Evolutionary conservation across 2,888 invertebrate genomes (phyloP).

Genomic region (Drosophila lutescens): DNA sequence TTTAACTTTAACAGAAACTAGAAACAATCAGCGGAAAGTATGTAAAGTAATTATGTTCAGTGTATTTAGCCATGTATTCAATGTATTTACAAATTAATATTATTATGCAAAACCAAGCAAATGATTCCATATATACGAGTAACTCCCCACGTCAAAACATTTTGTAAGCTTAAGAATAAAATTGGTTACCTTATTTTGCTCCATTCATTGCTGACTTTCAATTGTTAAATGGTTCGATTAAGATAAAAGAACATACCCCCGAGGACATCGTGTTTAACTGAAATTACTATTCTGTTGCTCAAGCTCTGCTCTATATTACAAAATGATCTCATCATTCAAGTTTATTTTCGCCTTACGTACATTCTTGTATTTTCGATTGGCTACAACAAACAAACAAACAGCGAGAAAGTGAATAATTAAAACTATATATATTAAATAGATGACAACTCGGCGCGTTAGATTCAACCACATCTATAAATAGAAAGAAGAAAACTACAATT

Average conservation of each 20-base stretch:
- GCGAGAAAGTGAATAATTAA: conserved; percentile 44
- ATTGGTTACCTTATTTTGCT: conserved; percentile 38
- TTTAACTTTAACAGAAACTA: conserved; percentile 18
- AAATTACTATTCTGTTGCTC: conserved; percentile 56
- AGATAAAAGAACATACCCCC: conserved; percentile 13
- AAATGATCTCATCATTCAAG: conserved; percentile 85
- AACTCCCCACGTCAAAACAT: conserved; percentile 10
- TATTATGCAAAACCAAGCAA: conserved; percentile 21
- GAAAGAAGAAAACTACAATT: conserved; percentile 59
- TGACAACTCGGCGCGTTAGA: conserved; percentile 69
- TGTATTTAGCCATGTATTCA: conserved; percentile 31
- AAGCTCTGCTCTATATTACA: conserved; percentile 66
- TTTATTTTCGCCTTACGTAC: conserved; percentile 84
- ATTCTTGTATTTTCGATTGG: conserved; percentile 50
- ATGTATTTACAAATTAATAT: conserved; percentile 36
- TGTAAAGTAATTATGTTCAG: conserved; percentile 39
- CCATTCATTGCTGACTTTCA: conserved; percentile 76
- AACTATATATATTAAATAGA: conserved; percentile 27
- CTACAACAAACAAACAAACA: conserved; percentile 47
- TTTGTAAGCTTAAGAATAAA: conserved; percentile 58
- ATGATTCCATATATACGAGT: conserved; percentile 20
- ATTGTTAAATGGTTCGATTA: conserved; percentile 30
- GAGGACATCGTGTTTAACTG: conserved; percentile 38
- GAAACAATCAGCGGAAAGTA: conserved; percentile 34
- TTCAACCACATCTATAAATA: conserved; percentile 70